Evolutionary conservation across 2,888 invertebrate species (phyloP).

Genomic region (Allygus modestus): DNA sequence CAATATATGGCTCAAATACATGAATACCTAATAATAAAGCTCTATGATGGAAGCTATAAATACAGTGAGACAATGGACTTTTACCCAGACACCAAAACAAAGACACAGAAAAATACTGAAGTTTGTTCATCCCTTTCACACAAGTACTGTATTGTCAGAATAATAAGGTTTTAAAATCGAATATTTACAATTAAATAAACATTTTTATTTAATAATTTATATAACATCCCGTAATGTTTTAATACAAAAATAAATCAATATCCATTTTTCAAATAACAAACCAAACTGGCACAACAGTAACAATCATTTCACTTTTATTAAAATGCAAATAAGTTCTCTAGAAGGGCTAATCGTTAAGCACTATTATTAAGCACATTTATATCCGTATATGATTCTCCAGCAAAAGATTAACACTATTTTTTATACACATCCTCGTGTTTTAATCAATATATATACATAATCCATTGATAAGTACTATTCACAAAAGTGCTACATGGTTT

Average conservation of each 20-base stretch:
- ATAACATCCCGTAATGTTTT: slow-evolving; percentile 26
- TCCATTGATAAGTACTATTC: slow-evolving; percentile 55
- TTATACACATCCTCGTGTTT: slow-evolving; percentile 7
- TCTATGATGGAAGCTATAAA: slow-evolving; percentile 53
- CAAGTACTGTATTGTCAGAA: slow-evolving; percentile 4
- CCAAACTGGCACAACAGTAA: slow-evolving; percentile 8
- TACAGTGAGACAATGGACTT: slow-evolving; percentile 47
- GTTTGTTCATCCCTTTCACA: slow-evolving; percentile 24
- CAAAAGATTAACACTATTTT: neutral
- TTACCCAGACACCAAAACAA: slow-evolving; percentile 51
- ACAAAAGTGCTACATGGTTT: slow-evolving; percentile 50
- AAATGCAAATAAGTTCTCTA: neutral
- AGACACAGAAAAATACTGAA: slow-evolving; percentile 33
- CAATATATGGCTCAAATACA: slow-evolving; percentile 51
- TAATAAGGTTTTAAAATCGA: slow-evolving; percentile 17
- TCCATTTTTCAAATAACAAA: slow-evolving; percentile 20
- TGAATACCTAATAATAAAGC: slow-evolving; percentile 32
- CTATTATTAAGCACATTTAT: slow-evolving; percentile 12
- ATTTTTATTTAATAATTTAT: slow-evolving; percentile 17
- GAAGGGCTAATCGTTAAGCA: slow-evolving; percentile 18
- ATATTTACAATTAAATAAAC: slow-evolving; percentile 31
- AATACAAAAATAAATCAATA: slow-evolving; percentile 32
- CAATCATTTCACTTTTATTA: slow-evolving; percentile 16
- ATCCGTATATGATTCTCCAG: neutral
- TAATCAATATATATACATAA: slow-evolving; percentile 44